Evolutionary conservation across 2,888 invertebrate genomes (phyloP).

Genomic region (Pasiphila rectangulata): DNA sequence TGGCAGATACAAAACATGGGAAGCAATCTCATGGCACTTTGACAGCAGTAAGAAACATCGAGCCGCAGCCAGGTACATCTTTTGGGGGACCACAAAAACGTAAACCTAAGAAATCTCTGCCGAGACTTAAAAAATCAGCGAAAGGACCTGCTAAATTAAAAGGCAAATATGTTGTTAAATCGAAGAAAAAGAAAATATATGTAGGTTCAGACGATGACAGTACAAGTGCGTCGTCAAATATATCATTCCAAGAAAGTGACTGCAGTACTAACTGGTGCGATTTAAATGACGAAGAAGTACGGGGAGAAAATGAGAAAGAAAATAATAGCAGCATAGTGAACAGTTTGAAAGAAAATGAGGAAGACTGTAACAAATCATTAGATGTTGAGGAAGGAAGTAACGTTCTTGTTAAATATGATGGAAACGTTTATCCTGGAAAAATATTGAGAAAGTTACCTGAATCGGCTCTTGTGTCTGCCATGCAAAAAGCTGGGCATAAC

Average conservation of each 20-base stretch:
- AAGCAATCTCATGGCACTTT: conserved; percentile 19
- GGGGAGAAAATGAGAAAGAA: conserved; percentile 13
- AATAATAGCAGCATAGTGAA: conserved; percentile 14
- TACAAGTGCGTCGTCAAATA: conserved; percentile 20
- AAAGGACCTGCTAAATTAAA: conserved; percentile 19
- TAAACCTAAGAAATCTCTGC: conserved; percentile 22
- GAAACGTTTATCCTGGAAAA: conserved; percentile 14
- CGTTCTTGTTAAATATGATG: conserved; percentile 12
- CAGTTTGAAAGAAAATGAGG: conserved; percentile 14
- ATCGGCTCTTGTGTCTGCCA: conserved; percentile 12
- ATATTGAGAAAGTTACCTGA: conserved; percentile 8
- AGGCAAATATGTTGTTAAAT: conserved; percentile 16
- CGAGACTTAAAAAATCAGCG: conserved; percentile 15
- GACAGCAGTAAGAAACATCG: conserved; percentile 18
- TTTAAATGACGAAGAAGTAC: conserved; percentile 11
- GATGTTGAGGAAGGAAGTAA: conserved; percentile 9
- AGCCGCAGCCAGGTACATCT: conserved; percentile 20
- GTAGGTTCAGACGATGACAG: conserved; percentile 13
- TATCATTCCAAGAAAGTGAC: conserved; percentile 18
- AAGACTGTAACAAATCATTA: conserved; percentile 13
- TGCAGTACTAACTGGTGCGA: conserved; percentile 18
- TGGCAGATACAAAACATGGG: conserved; percentile 17
- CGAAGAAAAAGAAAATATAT: conserved; percentile 17
- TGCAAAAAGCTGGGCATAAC: conserved; percentile 16
- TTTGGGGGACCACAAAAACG: conserved; percentile 19